Percentiles rank a stretch among this genome's conserved stretches.
Evolutionary conservation across 2,888 invertebrate species (phyloP).

Genomic region (Bellardia bayeri): DNA sequence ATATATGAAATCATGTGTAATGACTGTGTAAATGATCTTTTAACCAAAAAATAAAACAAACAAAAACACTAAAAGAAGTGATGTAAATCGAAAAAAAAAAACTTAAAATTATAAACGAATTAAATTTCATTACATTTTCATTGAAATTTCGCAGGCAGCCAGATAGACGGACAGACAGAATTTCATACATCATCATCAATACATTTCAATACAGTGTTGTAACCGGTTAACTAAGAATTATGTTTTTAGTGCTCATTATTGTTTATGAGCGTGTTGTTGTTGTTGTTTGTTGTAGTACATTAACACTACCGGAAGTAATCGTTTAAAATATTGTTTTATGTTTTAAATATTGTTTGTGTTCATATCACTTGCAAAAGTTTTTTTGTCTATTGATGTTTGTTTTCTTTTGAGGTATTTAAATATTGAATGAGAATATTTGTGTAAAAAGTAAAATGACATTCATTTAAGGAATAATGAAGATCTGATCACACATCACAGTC

Average conservation of each 20-base stretch:
- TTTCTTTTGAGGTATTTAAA: not conserved
- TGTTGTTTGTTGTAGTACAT: conserved; percentile 39
- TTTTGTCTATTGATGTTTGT: not conserved
- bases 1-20: conserved; percentile 56
- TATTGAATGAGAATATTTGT: conserved; percentile 8
- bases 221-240: conserved; percentile 46
- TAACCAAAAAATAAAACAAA: conserved; percentile 28
- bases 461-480: not conserved
- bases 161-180: not conserved
- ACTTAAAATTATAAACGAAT: conserved; percentile 61
- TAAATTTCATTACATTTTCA: conserved; percentile 64
- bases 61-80: not conserved
- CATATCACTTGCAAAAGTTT: conserved; percentile 10
- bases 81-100: not conserved
- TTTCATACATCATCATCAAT: too few species aligned
- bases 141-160: conserved; percentile 53
- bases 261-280: conserved; percentile 13
- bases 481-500: conserved; percentile 14
- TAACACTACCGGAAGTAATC: conserved; percentile 78
- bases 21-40: conserved; percentile 60
- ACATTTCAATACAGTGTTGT: conserved; percentile 35
- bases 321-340: not conserved
- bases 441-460: conserved; percentile 13
- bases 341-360: conserved; percentile 14
- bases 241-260: conserved; percentile 20